Evolutionary conservation across 2,888 invertebrate genomes (phyloP).

Genomic region (Sisyra terminalis): DNA sequence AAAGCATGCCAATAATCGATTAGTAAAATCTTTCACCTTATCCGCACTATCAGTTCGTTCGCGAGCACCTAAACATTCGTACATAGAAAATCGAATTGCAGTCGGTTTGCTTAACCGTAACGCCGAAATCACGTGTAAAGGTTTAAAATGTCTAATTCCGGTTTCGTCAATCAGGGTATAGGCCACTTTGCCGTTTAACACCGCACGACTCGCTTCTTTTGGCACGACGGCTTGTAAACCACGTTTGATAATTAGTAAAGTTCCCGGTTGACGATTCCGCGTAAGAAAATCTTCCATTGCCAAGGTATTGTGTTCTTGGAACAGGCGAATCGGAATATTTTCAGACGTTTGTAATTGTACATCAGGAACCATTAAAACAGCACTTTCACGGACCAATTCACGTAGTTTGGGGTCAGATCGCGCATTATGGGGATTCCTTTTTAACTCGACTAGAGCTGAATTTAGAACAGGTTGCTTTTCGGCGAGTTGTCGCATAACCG

Average conservation of each 20-base stretch:
- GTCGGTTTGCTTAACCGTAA: slow-evolving; percentile 47
- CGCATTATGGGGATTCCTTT: slow-evolving; percentile 47
- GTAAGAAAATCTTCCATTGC: slow-evolving; percentile 61
- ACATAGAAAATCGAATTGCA: slow-evolving; percentile 48
- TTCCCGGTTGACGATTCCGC: slow-evolving; percentile 37
- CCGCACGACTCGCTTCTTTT: slow-evolving; percentile 54
- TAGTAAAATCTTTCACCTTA: slow-evolving; percentile 7
- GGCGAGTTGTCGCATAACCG: slow-evolving; percentile 54
- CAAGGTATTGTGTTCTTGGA: slow-evolving; percentile 51
- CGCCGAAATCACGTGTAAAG: slow-evolving; percentile 55
- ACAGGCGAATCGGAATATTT: slow-evolving; percentile 50
- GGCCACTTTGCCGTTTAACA: slow-evolving; percentile 55
- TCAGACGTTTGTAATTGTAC: slow-evolving; percentile 43
- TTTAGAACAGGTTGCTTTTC: slow-evolving; percentile 44
- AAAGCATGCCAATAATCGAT: slow-evolving; percentile 7
- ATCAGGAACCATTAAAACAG: slow-evolving; percentile 49
- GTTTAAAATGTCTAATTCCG: slow-evolving; percentile 60
- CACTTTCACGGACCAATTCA: slow-evolving; percentile 56
- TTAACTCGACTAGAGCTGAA: slow-evolving; percentile 42
- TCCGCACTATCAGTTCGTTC: slow-evolving; percentile 25
- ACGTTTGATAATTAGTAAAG: slow-evolving; percentile 55
- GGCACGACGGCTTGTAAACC: slow-evolving; percentile 62
- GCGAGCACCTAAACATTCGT: slow-evolving; percentile 38
- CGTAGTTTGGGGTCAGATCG: slow-evolving; percentile 51
- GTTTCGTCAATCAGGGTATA: slow-evolving; percentile 63